Percentiles rank a stretch among this genome's conserved stretches.
phyloP scores from a whole-genome alignment of 64 coral and sea anemone genomes.

The Montipora capricornis region DNA sequence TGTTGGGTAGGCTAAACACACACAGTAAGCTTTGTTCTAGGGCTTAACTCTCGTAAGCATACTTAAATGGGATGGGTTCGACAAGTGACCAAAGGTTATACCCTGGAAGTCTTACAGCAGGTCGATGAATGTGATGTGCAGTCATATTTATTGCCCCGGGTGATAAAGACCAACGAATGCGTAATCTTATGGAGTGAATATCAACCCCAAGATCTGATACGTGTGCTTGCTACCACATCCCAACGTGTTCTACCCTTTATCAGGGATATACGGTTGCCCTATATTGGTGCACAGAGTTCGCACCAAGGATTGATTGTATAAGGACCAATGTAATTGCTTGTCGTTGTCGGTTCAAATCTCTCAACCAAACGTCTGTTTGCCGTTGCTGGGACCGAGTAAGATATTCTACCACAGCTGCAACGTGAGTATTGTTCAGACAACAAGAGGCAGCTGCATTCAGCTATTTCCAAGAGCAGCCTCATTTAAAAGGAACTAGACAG shows the following conservation, averaged over 20 bases:
- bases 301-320: constrained; percentile 75
- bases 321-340: constrained; percentile 80
- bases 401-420: constrained; percentile 88
- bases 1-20: background rate
- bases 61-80: constrained; percentile 39
- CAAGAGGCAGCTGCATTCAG: constrained; percentile 88
- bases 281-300: constrained; percentile 69
- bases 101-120: background rate
- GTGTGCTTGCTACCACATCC: constrained; percentile 36
- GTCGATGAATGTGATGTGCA: constrained; percentile 5
- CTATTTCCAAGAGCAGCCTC: constrained; percentile 76
- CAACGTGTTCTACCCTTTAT: constrained; percentile 72
- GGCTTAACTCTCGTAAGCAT: background rate
- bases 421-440: constrained; percentile 83
- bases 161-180: constrained; percentile 50
- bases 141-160: constrained; percentile 24
- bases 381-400: constrained; percentile 88
- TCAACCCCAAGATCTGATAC: constrained; percentile 56
- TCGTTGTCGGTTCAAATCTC: constrained; percentile 37
- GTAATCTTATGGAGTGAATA: constrained; percentile 49
- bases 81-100: background rate
- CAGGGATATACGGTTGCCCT: constrained; percentile 25
- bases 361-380: constrained; percentile 68
- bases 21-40: background rate
- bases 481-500: constrained; percentile 88